Conservation (phyloP, 2,113 vertebrate genomes). For the Siniperca knerii region DNA sequence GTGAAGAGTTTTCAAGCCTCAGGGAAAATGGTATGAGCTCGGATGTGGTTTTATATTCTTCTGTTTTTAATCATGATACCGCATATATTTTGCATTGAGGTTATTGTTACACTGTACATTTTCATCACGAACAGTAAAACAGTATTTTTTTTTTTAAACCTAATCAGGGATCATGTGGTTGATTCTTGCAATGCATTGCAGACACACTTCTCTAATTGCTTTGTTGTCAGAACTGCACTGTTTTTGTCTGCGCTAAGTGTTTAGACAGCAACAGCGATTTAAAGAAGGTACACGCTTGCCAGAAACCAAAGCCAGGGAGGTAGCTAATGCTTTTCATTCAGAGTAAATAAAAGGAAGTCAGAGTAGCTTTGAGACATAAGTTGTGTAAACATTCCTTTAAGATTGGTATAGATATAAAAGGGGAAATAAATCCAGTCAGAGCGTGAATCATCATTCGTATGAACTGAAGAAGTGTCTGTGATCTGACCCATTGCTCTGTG, state of each 20-base stretch:
- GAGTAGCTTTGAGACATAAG: conserved; percentile 14
- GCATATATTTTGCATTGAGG: conserved; percentile 6
- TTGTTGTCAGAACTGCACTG: conserved; percentile 56
- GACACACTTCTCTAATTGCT: conserved; percentile 44
- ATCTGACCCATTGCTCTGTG: conserved; percentile 90
- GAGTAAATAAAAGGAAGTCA: conserved; percentile 36
- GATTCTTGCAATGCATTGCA: conserved; percentile 23
- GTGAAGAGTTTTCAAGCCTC: conserved; percentile 95
- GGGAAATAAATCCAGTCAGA: conserved; percentile 29
- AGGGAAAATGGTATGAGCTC: conserved; percentile 93
- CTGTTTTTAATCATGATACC: conserved; percentile 24
- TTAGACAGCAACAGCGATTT: conserved; percentile 36
- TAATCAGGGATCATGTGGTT: conserved; percentile 19
- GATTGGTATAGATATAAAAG: conserved; percentile 26
- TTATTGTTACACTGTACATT: conserved; percentile 5
- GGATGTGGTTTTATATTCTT: conserved; percentile 25
- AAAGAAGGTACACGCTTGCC: conserved; percentile 13
- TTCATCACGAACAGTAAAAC: conserved; percentile 8
- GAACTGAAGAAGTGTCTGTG: conserved; percentile 65
- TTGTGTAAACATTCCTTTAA: conserved; percentile 54
- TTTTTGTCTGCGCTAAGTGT: conserved; percentile 63
- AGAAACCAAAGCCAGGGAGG: conserved; percentile 41
- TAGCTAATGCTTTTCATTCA: conserved; percentile 48
- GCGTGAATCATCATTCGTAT: conserved; percentile 34
- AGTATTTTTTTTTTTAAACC: not conserved